Conservation (phyloP, 30 jellyfish, hydroid and myxozoan genomes). For the Aurelia sp. region DNA sequence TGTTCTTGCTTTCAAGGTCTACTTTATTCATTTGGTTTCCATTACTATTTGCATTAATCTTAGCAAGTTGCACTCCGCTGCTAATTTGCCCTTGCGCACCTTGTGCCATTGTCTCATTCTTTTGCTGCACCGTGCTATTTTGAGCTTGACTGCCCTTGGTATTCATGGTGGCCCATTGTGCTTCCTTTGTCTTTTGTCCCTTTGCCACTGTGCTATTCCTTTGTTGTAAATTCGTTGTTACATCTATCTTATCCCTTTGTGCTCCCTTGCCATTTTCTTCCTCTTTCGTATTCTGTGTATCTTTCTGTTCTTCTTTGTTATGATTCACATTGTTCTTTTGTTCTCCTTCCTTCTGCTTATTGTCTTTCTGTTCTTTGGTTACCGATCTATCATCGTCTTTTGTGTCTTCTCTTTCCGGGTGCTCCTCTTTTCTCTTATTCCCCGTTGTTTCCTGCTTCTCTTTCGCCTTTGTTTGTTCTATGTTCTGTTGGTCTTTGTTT, state of each 20-base stretch:
- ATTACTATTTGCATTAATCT: background rate
- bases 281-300: background rate
- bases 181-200: no score
- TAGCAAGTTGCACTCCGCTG: background rate
- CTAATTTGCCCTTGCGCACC: background rate
- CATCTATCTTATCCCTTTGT: conserved; percentile 1
- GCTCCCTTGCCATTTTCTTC: conserved; percentile 1
- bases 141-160: no score
- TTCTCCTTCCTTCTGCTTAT: conserved; percentile 1
- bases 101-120: no score
- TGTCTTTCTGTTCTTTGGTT: background rate
- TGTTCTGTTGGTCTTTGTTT: no score
- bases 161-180: no score
- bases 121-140: no score
- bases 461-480: no score
- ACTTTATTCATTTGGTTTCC: background rate
- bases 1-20: background rate
- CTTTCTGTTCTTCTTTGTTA: background rate
- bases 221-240: background rate
- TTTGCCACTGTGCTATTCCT: no score
- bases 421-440: no score
- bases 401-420: no score
- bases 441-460: no score
- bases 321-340: background rate
- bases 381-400: background rate